A percentile compares a stretch with the other conserved stretches of the same genome.
Evolutionary conservation across 2,888 invertebrate species (phyloP).

Genomic region (Eucera pruinosa): DNA sequence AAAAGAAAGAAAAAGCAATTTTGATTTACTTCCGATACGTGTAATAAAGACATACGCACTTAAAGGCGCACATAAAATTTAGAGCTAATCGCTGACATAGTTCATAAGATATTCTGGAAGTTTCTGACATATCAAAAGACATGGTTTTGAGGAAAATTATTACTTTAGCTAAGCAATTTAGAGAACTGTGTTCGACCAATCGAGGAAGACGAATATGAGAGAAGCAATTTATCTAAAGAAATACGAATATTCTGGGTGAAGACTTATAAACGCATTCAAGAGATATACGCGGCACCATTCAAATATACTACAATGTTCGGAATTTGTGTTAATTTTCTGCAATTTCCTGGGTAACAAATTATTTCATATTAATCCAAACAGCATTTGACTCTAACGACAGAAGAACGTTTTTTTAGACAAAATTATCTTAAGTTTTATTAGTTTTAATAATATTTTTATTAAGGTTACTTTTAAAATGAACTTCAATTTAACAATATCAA

Average conservation of each 20-base stretch:
- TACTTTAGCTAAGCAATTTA: slow-evolving; percentile 37
- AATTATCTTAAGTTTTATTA: neutral
- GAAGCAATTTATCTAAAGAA: neutral
- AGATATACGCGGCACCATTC: slow-evolving; percentile 56
- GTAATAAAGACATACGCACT: too few species aligned
- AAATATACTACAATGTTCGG: slow-evolving; percentile 57
- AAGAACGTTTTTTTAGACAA: neutral
- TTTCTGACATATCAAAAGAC: too few species aligned
- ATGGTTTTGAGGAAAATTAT: neutral
- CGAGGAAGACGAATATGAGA: slow-evolving; percentile 21
- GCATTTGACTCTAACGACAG: too few species aligned
- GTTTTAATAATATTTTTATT: too few species aligned
- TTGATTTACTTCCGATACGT: too few species aligned
- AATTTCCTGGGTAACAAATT: slow-evolving; percentile 73
- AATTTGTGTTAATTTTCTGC: slow-evolving; percentile 60
- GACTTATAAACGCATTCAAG: slow-evolving; percentile 29
- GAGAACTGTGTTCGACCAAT: slow-evolving; percentile 46
- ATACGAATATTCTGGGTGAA: slow-evolving; percentile 39
- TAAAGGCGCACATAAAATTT: too few species aligned
- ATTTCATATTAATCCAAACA: neutral
- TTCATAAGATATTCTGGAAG: too few species aligned
- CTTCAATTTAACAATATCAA: too few species aligned
- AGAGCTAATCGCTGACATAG: too few species aligned
- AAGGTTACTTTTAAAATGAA: too few species aligned
- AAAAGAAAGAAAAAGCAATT: too few species aligned